Percentiles rank a stretch among this genome's conserved stretches.
Evolutionary conservation across 1,140 invertebrate genomes (phyloP).

Genomic region (Papilio polyxenes): DNA sequence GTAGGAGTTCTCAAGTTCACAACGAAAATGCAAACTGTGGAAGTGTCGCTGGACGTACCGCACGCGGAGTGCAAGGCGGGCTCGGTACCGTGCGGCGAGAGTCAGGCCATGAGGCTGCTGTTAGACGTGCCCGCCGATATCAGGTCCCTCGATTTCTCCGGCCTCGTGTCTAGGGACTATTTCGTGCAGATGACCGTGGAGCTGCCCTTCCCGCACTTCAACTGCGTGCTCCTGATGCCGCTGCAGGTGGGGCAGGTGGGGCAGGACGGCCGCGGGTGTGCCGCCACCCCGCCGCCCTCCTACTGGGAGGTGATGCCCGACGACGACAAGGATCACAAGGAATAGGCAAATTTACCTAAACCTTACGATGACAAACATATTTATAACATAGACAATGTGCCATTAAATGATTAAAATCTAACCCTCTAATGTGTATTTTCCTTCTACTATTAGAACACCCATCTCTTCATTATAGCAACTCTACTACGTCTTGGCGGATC

Average conservation of each 20-base stretch:
- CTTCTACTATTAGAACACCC: background rate
- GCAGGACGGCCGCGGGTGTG: background rate
- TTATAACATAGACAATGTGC: background rate
- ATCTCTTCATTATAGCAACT: background rate
- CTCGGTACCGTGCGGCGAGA: constrained; percentile 42
- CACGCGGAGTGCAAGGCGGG: constrained; percentile 45
- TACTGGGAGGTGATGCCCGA: constrained; percentile 54
- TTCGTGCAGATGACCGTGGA: constrained; percentile 45
- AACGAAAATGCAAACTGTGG: constrained; percentile 21
- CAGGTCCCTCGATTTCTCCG: constrained; percentile 47
- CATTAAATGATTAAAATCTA: background rate
- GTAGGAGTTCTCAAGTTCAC: constrained; percentile 45
- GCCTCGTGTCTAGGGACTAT: constrained; percentile 50
- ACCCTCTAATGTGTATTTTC: background rate
- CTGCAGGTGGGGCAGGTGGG: constrained; percentile 47
- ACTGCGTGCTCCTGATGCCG: constrained; percentile 46
- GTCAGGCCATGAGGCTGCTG: constrained; percentile 36
- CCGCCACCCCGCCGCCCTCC: constrained; percentile 38
- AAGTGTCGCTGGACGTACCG: constrained; percentile 40
- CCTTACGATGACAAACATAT: background rate
- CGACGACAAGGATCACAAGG: constrained; percentile 34
- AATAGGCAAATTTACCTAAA: background rate
- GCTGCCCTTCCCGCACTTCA: constrained; percentile 49
- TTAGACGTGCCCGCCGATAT: constrained; percentile 45
- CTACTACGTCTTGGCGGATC: background rate